Evolutionary conservation across 2,113 vertebrate species (phyloP).

Genomic region (Drymodes brunneopygia): DNA sequence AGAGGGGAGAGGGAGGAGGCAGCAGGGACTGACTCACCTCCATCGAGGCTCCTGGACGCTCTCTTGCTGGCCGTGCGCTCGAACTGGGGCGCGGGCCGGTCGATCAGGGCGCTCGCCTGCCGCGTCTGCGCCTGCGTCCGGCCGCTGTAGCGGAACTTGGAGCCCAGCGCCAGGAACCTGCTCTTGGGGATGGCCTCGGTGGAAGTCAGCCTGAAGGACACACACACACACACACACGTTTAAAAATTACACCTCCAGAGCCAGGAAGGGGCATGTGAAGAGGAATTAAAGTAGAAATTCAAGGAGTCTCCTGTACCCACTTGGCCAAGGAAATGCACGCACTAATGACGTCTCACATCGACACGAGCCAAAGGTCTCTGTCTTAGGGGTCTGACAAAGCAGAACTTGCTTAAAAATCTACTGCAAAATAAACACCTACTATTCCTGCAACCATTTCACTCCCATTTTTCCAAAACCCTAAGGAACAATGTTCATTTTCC

Average conservation of each 20-base stretch:
- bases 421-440: neutral
- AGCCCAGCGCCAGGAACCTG: constrained; percentile 91
- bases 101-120: constrained; percentile 94
- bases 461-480: neutral
- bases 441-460: neutral
- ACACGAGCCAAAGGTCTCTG: neutral
- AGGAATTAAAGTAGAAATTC: neutral
- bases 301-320: neutral
- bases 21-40: constrained; percentile 74
- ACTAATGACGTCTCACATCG: neutral
- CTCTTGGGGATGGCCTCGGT: constrained; percentile 92
- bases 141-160: constrained; percentile 97
- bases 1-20: rapidly evolving
- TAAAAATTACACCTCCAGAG: neutral
- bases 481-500: neutral
- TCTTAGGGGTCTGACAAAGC: neutral
- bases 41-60: constrained; percentile 91
- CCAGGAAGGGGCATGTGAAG: neutral
- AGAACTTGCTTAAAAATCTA: neutral
- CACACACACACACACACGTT: rapidly evolving
- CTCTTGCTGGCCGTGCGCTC: constrained; percentile 93
- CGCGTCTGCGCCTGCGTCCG: constrained; percentile 94
- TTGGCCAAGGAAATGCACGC: rapidly evolving
- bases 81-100: constrained; percentile 90
- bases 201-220: constrained; percentile 82